phyloP scores from a whole-genome alignment of 2,888 invertebrate genomes.

The Lomographa bimaculata region DNA sequence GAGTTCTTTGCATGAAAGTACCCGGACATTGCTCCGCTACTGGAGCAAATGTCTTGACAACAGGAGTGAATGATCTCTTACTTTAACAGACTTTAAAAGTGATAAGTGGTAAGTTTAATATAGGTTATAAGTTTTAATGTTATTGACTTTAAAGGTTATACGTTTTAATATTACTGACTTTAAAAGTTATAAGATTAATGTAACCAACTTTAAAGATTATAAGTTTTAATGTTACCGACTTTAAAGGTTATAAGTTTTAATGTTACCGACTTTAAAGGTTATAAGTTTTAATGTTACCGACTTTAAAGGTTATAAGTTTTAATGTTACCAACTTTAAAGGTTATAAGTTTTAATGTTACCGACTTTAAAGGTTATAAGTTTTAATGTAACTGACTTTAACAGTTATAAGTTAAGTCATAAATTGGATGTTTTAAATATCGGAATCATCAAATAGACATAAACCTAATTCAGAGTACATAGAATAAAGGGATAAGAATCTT shows the following conservation, averaged over 20 bases:
- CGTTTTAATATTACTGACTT: constrained; percentile 2
- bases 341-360: no score
- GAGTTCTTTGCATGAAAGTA: constrained; percentile 94
- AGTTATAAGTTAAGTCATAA: no score
- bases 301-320: no score
- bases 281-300: no score
- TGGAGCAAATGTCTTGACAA: constrained; percentile 66
- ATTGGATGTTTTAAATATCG: no score
- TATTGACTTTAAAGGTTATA: constrained; percentile 13
- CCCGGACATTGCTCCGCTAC: constrained; percentile 70
- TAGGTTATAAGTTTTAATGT: neutral
- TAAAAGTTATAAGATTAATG: constrained; percentile 6
- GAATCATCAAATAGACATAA: no score
- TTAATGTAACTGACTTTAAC: no score
- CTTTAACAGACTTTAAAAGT: constrained; percentile 18
- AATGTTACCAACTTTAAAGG: no score
- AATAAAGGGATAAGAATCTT: no score
- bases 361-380: no score
- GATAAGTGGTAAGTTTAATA: neutral
- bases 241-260: neutral
- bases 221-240: neutral
- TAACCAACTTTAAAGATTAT: neutral
- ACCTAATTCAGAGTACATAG: no score
- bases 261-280: no score
- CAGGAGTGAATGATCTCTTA: constrained; percentile 59